Conservation (phyloP, 1,140 invertebrate genomes). For the Acromyrmex echinatior region DNA sequence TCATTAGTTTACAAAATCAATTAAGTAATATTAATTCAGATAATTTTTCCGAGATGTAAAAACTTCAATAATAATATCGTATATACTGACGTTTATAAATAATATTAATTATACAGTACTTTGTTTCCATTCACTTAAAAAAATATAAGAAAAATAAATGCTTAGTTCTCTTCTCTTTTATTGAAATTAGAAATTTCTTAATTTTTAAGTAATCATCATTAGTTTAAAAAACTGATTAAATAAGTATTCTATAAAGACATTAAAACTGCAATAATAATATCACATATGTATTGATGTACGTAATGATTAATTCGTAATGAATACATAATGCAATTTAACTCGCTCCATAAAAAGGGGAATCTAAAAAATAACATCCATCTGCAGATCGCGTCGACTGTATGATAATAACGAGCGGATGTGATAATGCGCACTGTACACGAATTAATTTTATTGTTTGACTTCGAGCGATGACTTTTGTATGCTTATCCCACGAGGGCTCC, state of each 20-base stretch:
- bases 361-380: constrained; percentile 41
- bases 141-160: neutral
- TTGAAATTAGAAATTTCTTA: neutral
- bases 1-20: too few relatives aligned
- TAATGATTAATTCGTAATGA: constrained; percentile 16
- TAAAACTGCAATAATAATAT: constrained; percentile 19
- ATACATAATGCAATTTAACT: constrained; percentile 38
- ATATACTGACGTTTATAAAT: neutral
- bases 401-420: constrained; percentile 62
- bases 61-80: neutral
- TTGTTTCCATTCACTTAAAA: neutral
- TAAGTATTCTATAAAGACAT: neutral
- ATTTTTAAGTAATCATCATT: neutral
- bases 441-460: constrained; percentile 77
- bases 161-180: neutral
- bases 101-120: neutral
- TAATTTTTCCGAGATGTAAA: neutral
- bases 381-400: constrained; percentile 9
- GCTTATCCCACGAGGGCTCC: constrained; percentile 77
- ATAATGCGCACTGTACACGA: constrained; percentile 67
- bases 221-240: too few relatives aligned
- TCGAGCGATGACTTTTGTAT: constrained; percentile 72
- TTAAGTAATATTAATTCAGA: too few relatives aligned
- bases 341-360: neutral
- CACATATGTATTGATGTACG: neutral